Percentiles rank a stretch among this genome's conserved stretches.
phyloP scores from a whole-genome alignment of 2,113 vertebrate species.

The Gnathochromis pfefferi region DNA sequence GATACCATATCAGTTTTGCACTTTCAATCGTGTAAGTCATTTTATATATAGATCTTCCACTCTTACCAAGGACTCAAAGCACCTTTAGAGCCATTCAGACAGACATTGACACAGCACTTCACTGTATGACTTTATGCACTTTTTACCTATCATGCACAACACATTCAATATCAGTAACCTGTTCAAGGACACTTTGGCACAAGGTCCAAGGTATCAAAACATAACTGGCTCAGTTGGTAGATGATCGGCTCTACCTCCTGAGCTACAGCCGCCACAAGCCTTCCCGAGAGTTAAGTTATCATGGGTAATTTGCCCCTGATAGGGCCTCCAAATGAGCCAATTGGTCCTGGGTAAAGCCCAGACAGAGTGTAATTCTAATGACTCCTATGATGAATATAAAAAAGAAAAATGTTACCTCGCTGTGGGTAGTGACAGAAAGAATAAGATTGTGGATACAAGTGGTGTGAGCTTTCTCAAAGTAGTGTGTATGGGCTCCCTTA shows the following conservation, averaged over 20 bases:
- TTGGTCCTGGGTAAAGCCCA: not conserved
- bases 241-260: not conserved
- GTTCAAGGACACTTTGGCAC: not conserved
- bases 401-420: not conserved
- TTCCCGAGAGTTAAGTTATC: not conserved
- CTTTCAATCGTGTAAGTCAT: not conserved
- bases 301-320: not conserved
- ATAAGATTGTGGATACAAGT: not conserved
- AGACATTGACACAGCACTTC: not conserved
- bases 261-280: fast-evolving
- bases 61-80: not conserved
- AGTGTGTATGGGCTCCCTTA: not conserved
- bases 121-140: not conserved
- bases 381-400: not conserved
- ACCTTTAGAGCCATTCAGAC: not conserved
- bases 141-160: not conserved
- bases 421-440: not conserved
- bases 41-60: not conserved
- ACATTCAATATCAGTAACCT: not conserved
- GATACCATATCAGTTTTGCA: not conserved
- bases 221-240: not conserved
- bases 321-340: not conserved
- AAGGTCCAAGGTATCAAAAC: not conserved
- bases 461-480: not conserved
- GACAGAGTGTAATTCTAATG: not conserved